These are phyloP conservation scores for Carollia perspicillata DNA, from an alignment of 2,113 vertebrate species.

Conservation along the genomic window DNA sequence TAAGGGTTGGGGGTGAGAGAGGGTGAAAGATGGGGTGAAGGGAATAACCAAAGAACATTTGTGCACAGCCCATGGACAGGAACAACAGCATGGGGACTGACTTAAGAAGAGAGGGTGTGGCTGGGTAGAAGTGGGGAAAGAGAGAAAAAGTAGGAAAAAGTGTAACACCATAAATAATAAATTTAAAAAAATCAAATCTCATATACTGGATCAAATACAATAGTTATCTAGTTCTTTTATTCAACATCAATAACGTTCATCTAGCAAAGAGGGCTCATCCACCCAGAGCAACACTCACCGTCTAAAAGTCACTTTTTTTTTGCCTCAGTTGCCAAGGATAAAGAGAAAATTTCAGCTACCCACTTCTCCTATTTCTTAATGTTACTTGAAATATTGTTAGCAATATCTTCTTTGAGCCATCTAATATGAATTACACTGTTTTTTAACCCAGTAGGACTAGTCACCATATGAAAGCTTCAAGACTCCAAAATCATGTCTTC, in stretches of 20 bases:
- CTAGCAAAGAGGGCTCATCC: not conserved
- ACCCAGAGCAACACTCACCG: not conserved
- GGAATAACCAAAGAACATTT: no score
- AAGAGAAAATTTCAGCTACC: not conserved
- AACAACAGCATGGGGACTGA: no score
- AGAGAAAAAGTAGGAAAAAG: no score
- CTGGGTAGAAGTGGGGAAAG: no score
- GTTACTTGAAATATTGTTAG: not conserved
- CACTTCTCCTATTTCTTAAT: not conserved
- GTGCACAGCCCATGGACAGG: no score
- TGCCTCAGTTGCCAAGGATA: not conserved
- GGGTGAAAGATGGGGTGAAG: no score
- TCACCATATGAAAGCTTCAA: not conserved
- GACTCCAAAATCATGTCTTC: not conserved
- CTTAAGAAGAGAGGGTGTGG: no score
- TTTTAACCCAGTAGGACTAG: not conserved
- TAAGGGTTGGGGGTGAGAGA: no score
- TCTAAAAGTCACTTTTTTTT: not conserved
- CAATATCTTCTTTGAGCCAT: not conserved
- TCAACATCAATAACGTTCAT: not conserved
- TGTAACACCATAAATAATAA: no score
- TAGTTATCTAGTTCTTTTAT: not conserved
- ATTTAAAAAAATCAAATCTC: not conserved
- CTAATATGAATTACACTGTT: not conserved
- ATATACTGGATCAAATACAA: not conserved